Percentiles rank a stretch among this genome's conserved stretches.
phyloP scores from a whole-genome alignment of 2,113 vertebrate species.

The Oncorhynchus gorbuscha region DNA sequence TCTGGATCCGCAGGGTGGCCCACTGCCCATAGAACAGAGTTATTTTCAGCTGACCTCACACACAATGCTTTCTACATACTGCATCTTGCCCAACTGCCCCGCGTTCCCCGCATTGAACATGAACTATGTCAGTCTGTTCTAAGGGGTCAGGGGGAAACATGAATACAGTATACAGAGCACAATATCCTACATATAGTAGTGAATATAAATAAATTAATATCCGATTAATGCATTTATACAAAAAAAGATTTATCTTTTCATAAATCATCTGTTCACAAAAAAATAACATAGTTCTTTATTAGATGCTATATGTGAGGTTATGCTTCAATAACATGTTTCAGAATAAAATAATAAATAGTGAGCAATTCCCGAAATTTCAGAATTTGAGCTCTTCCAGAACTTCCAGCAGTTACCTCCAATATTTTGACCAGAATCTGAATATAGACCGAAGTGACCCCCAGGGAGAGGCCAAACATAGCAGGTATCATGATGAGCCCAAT shows the following conservation, averaged over 20 bases:
- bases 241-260: not conserved
- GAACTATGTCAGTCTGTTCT: not conserved
- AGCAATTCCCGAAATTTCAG: too few relatives aligned
- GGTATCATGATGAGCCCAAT: slow-evolving; percentile 82
- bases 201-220: not conserved
- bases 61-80: slow-evolving; percentile 12
- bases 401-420: slow-evolving; percentile 78
- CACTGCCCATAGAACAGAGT: slow-evolving; percentile 75
- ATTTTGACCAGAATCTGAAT: slow-evolving; percentile 84
- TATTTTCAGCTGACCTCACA: slow-evolving; percentile 41
- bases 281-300: too few relatives aligned
- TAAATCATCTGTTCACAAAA: not conserved
- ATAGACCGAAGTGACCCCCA: slow-evolving; percentile 90
- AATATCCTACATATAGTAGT: not conserved
- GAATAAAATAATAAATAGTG: too few relatives aligned
- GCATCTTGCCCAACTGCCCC: not conserved
- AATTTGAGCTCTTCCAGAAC: too few relatives aligned
- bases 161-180: not conserved
- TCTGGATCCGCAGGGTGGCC: slow-evolving; percentile 90
- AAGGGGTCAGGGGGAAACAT: not conserved
- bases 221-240: not conserved
- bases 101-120: not conserved
- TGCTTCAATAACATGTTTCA: too few relatives aligned
- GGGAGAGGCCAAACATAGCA: slow-evolving; percentile 85
- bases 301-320: too few relatives aligned